Base-by-base conservation (phyloP, 2,797 vertebrate species). In the Vultur gryphus region DNA sequence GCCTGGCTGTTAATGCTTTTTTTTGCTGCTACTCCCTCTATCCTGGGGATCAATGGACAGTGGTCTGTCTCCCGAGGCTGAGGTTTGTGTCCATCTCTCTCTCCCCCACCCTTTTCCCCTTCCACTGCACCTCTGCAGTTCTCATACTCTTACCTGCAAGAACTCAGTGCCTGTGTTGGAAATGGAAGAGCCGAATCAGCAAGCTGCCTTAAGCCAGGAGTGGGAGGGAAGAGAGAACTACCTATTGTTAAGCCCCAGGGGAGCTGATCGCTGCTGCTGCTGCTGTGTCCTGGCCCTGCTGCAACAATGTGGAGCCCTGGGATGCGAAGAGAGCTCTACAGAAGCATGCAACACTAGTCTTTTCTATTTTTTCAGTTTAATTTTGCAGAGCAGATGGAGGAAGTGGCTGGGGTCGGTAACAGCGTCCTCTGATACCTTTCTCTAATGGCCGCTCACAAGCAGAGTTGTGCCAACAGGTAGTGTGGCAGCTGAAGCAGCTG, bases 1-100 rank as follows among this genome's bases (percentile, higher is more conserved):
- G 87, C 93, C 97, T 96, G 49, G 89, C 37, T 92, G 96, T 84
- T 95, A 78, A 89, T 21, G 96, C 93, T 96, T 93, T 92, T 37
- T 93, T 92, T 96, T 96, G 95, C 97, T 98, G 97, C 97, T 97
- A 97, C 92, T 97, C 90, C 94, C 93, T 95, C 83, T 93, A 26
- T 90, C 93, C 97, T 97, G 96, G 96, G 97, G 84, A 90, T 93
- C 84, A 84, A 94, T 83, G 86, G 95, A 94, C 91, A 66, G 73
- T 78, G 87, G 72, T 69, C 86, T 82, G 84, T 83, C 87, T 94
- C 85, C 85, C 3, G 20, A 86, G 57, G 87, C 83, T 89, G 96
- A 90, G 89, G 85, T 95, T 92, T 76, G 78, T 92, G 91, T 69
- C 48, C 77, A 31, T 91, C 52, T 84, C 58, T 96, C 66, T 66